Evolutionary conservation across 64 coral and sea anemone species (phyloP), one percentile per base, ranked within the genome.

Genomic region (Dendrophyllia cribrosa): DNA sequence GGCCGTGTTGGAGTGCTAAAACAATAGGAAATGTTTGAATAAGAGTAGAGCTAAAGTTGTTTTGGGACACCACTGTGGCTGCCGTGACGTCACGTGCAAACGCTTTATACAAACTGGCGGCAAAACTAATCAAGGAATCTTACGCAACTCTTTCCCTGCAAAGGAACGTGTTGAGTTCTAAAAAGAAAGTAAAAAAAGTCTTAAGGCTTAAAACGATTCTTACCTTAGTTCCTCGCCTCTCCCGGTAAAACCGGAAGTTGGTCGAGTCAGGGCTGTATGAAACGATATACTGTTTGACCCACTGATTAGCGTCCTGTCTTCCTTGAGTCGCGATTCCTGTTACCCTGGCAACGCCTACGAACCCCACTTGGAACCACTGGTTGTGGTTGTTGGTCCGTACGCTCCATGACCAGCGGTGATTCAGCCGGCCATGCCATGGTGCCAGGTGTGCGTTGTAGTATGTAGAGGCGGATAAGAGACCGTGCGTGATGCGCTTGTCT

Each of bases 241-340:
- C 80, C 12, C 12, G n/a, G 45, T 84, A 84, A 63, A 48, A 84
- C 3, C 80, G 62, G 60, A 84, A 84, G 80, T 84, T 66, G 8
- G 80, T 84, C 0, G 80, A 51, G 45, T 84, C 80, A 7, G 80
- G 17, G 47, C 80, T 84, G 80, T 84, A 84, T 11, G 60, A 84
- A 4, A 84, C 25, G 45, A 50, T 92, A 65, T 92, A 92, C 51
- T 22, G 49, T 25, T 58, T 92, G 22, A 92, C 90, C 65, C 79
- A 92, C 9, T 92, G 66, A 56, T 92, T 92, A 4, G 63, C 55
- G 14, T 70, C 69, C 17, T 92, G 71, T n/a, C 90, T 73, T 58
- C 90, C 90, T 17, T 92, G 90, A 11, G 90, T 92, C 5, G 68
- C 79, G 12, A 92, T 92, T 16, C 90, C 90, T 9, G 78, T 92